Base-by-base conservation (phyloP, 1,140 invertebrate species). In the Drosophila insularis region DNA sequence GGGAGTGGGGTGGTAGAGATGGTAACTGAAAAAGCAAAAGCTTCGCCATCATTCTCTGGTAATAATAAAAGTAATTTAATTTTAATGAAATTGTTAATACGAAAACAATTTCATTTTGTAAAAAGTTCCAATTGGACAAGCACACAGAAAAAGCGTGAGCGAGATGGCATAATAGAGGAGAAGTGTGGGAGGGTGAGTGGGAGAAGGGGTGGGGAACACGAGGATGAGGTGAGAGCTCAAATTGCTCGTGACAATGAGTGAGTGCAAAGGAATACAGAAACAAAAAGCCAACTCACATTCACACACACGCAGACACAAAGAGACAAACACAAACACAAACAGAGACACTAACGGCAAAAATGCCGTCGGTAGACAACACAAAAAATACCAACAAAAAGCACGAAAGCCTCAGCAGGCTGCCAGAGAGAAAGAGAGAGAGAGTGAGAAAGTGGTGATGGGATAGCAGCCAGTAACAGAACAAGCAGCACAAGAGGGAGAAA, bases 21-120 rank as follows among this genome's bases (percentile, higher is more conserved):
- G 2, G 40, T 66, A 55, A 54, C 68, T 37, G n/a, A 21, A 59
- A 60, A 55, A 72, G 62, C 73, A 56, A 68, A 63, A 73, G 43
- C 58, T 59, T 39, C 61, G 35, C 39, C 65, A 35, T 46, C 72
- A 75, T 55, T 76, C 64, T 62, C 64, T 68, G 61, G 77, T 78
- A 74, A 84, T 89, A 89, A 84, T 78, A 87, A 84, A 89, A 87
- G 84, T 84, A 87, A 87, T 89, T 89, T 89, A 89, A 89, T 89
- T 89, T 89, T 89, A 89, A 89, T 89, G 84, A 89, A 89, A 89
- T 89, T 89, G 84, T 89, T 89, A 89, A 89, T 89, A 89, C 85
- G 84, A 89, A 89, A 89, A 89, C 84, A 89, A 89, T 89, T 89
- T 89, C 84, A 89, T 89, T 89, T 89, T 80, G 85, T 89, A 89